Base-by-base conservation (phyloP, 2,797 vertebrate genomes). In the Hylomyscus alleni region DNA sequence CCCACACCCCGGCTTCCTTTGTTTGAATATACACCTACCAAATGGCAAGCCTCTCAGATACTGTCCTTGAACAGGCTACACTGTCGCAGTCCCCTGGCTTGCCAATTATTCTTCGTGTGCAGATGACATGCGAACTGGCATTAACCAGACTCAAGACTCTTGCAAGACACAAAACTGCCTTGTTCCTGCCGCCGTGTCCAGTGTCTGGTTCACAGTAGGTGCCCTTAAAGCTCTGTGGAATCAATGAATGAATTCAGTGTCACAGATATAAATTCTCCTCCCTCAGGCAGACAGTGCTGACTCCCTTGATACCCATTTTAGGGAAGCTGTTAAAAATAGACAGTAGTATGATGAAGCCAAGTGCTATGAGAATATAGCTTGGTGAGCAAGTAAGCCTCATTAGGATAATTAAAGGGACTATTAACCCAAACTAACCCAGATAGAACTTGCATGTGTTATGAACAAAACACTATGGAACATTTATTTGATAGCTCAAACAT, bases 361-460 rank as follows among this genome's bases (percentile, higher is more conserved):
- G 89, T 87, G 67, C 94, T 89, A 93, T 91, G 65, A 94, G 93
- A 96, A 56, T 94, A 86, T 62, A 82, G 87, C 96, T 94, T 91
- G 91, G 87, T 73, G 84, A 93, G 96, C 92, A 95, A 95, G 93
- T 56, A 60, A 92, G 82, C 89, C 90, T 95, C 90, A 77, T 97
- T 95, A 94, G 90, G 93, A 96, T 92, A 96, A 98, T 97, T 96
- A 97, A 97, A 97, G 86, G 93, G 94, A 90, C 95, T 93, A 93
- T 97, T 95, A 97, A 94, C 97, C 95, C 93, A 96, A 76, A 96
- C 69, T 92, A 93, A 92, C 95, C 88, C 92, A 97, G 94, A 95
- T 65, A n/a, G 88, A 97, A 93, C 77, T 94, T 93, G 90, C 90
- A 94, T 92, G 94, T 73, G 44, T 90, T 97, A 96, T 76, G 85